Evolutionary conservation across 2,888 invertebrate species (phyloP), one percentile per base, ranked within the genome.

Genomic region (Hirtodrosophila alboralis): DNA sequence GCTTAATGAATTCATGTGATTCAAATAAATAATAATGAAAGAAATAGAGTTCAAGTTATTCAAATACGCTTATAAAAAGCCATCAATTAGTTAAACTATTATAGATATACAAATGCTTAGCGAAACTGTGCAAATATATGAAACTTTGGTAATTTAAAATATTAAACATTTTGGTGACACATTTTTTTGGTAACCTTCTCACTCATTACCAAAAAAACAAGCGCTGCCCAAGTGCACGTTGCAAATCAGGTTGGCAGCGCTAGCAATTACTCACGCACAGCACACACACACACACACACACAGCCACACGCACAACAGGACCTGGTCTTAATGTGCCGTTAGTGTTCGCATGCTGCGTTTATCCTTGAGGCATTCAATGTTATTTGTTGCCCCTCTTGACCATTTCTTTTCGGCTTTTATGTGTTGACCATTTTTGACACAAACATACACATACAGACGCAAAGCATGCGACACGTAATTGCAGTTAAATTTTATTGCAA

Each of bases 401-500:
- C 63, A 61, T 61, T 61, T 60, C 53, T 37, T 30, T 52, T 44
- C 14, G 49, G 31, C 28, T 44, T 27, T 48, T 48, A 28, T 47
- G 23, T 31, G 12, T 63, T 63, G 51, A 45, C 57, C 38, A 67
- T 51, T 64, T 70, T 70, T 27, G 68, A 23, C 23, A 23, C 23
- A 23, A 3, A 23, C 4, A 23, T 26, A 57, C 27, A 47, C 4
- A 28, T 13, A 34, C 23, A 58, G 21, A 45, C 31, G 64, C 44
- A 63, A 48, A 56, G 51, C 56, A 72, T 60, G 69, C 59, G 69
- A 65, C 79, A 79, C 79, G 79, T 79, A 79, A 74, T 76, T 79
- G 77, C 84, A 79, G 79, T 79, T 83, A 79, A 74, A 79, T 80
- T 79, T 79, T 84, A 79, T 79, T 74, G 63, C 84, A 76, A 76